Evolutionary conservation across 2,797 vertebrate genomes (phyloP).

Genomic region (Xerus rutilus): DNA sequence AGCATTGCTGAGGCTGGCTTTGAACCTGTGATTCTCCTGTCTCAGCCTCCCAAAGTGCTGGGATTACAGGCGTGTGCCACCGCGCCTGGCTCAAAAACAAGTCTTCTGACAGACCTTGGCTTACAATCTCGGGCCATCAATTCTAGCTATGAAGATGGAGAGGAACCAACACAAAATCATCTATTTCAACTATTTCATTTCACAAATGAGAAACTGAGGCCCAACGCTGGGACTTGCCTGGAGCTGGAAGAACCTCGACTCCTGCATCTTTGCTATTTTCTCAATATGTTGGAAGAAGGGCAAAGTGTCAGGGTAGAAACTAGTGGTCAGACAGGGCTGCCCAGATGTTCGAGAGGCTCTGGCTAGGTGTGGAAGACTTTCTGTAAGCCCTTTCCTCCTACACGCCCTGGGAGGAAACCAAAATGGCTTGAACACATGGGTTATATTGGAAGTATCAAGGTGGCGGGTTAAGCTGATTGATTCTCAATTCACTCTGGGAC

Average conservation of each 20-base stretch:
- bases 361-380: background rate
- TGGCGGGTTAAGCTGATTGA: constrained; percentile 48
- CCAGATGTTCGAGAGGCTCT: background rate
- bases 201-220: constrained; percentile 64
- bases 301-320: background rate
- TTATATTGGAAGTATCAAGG: constrained; percentile 34
- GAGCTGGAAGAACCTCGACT: background rate
- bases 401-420: background rate
- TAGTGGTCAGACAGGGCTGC: background rate
- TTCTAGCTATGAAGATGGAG: background rate
- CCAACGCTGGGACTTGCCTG: background rate
- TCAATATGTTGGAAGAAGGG: background rate
- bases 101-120: constrained; percentile 1
- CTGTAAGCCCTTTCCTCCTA: background rate
- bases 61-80: too few relatives aligned
- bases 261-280: background rate
- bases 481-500: constrained; percentile 37
- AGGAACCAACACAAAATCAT: background rate
- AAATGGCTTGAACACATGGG: background rate
- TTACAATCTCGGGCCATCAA: background rate
- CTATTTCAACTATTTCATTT: background rate
- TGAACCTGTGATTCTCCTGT: too few relatives aligned
- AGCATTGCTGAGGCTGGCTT: too few relatives aligned
- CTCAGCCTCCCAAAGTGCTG: too few relatives aligned
- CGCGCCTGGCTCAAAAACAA: background rate